These are phyloP conservation scores for Heliconius cydno DNA, from an alignment of 2,888 invertebrate genomes.

Conservation along the genomic window DNA sequence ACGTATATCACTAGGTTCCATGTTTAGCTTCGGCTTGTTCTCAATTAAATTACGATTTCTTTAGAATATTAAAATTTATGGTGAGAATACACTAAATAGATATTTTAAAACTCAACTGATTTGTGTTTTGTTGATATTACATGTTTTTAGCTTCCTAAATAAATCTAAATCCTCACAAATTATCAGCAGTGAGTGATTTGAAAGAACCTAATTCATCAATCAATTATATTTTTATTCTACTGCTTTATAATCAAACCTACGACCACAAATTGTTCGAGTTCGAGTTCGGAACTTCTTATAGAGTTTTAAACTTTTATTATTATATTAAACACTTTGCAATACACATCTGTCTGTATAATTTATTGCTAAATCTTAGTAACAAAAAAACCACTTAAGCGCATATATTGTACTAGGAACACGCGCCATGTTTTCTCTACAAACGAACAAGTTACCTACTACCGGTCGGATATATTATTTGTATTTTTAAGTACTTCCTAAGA, in stretches of 20 bases:
- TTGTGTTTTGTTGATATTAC: no score
- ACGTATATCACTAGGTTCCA: no score
- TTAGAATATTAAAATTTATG: no score
- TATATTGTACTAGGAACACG: conserved; percentile 14
- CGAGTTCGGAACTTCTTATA: neutral
- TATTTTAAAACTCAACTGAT: no score
- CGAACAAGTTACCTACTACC: conserved; percentile 14
- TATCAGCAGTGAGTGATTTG: no score
- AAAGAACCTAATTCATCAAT: neutral
- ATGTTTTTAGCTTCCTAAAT: no score
- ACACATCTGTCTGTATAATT: neutral
- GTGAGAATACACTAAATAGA: no score
- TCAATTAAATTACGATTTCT: no score
- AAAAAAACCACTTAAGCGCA: conserved; percentile 7
- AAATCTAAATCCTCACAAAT: no score
- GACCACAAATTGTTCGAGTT: neutral
- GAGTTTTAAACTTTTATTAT: neutral
- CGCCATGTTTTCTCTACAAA: conserved; percentile 7
- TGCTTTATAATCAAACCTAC: neutral
- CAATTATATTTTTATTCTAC: neutral
- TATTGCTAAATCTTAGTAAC: neutral
- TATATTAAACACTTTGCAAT: neutral
- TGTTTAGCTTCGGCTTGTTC: no score
- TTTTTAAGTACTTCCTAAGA: conserved; percentile 27
- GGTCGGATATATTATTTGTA: neutral